phyloP scores from a whole-genome alignment of 2,888 invertebrate genomes.

The Flexamia atlantica region DNA sequence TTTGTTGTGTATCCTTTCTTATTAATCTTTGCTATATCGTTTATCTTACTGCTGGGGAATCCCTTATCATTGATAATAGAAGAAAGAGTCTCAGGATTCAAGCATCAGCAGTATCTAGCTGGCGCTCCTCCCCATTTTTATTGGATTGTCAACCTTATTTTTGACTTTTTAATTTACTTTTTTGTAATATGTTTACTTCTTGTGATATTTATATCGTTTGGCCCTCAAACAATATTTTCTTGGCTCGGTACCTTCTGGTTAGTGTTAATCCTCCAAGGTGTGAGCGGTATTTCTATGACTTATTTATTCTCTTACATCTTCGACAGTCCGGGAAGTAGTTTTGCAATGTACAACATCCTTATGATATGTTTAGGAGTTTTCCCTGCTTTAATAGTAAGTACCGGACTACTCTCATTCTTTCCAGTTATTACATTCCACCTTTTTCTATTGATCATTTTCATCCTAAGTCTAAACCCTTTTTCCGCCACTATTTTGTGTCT shows the following conservation, averaged over 20 bases:
- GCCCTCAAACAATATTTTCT: background rate
- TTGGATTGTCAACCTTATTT: slow-evolving; percentile 82
- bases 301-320: background rate
- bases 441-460: background rate
- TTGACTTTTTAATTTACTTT: slow-evolving; percentile 76
- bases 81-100: slow-evolving; percentile 84
- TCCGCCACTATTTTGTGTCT: background rate
- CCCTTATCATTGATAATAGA: slow-evolving; percentile 77
- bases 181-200: background rate
- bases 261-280: background rate
- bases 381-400: background rate
- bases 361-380: slow-evolving; percentile 14
- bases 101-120: slow-evolving; percentile 87
- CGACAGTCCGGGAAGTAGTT: background rate
- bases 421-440: background rate
- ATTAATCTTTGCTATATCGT: background rate
- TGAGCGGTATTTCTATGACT: background rate
- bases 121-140: slow-evolving; percentile 86
- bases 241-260: background rate
- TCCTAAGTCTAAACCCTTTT: background rate
- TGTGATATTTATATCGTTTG: background rate
- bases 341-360: slow-evolving; percentile 4
- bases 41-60: background rate
- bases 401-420: background rate
- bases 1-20: background rate